Percentiles rank a stretch among this genome's conserved stretches.
Evolutionary conservation across 2,888 invertebrate genomes (phyloP).

Genomic region (Amorpha juglandis): DNA sequence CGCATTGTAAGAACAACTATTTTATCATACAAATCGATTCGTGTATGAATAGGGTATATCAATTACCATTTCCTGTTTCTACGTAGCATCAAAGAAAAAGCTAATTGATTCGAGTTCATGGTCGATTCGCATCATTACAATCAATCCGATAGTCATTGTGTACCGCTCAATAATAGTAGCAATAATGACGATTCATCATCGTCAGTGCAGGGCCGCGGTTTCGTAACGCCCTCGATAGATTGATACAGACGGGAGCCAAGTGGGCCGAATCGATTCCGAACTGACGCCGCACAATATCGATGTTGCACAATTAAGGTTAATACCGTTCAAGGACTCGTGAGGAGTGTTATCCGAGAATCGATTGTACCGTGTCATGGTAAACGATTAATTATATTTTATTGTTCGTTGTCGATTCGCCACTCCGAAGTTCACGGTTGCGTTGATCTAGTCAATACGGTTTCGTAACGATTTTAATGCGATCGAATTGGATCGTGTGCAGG

Average conservation of each 20-base stretch:
- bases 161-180: constrained; percentile 56
- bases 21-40: constrained; percentile 22
- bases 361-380: constrained; percentile 57
- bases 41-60: constrained; percentile 25
- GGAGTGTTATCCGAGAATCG: constrained; percentile 54
- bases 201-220: constrained; percentile 57
- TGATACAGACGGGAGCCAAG: constrained; percentile 56
- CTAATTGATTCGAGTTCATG: constrained; percentile 27
- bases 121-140: constrained; percentile 29
- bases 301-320: constrained; percentile 71
- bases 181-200: constrained; percentile 63
- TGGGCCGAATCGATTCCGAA: constrained; percentile 64
- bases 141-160: constrained; percentile 46
- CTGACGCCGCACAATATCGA: constrained; percentile 68
- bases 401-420: constrained; percentile 52
- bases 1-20: constrained; percentile 17
- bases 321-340: constrained; percentile 71
- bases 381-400: constrained; percentile 65
- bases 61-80: constrained; percentile 26
- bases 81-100: constrained; percentile 26
- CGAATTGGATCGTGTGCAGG: constrained; percentile 56
- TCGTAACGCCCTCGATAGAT: constrained; percentile 61
- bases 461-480: constrained; percentile 57
- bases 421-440: constrained; percentile 59
- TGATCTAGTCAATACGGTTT: constrained; percentile 58